A percentile compares a stretch with the other conserved stretches of the same genome.
phyloP scores from a whole-genome alignment of 2,888 invertebrate species.

The Dynastes hyllus region DNA sequence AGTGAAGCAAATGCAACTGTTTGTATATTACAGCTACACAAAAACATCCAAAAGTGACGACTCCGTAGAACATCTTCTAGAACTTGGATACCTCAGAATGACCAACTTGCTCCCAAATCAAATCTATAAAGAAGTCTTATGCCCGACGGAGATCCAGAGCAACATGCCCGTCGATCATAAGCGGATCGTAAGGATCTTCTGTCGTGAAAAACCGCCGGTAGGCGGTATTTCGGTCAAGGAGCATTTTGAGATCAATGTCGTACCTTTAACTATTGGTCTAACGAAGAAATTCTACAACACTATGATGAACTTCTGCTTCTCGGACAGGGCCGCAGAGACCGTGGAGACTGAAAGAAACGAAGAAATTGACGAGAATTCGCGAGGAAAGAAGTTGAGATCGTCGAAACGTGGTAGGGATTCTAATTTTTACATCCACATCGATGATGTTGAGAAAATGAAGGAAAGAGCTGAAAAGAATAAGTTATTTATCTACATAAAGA shows the following conservation, averaged over 20 bases:
- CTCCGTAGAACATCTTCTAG: slow-evolving; percentile 96
- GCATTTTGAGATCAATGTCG: slow-evolving; percentile 98
- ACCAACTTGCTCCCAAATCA: slow-evolving; percentile 96
- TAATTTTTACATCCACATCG: slow-evolving; percentile 92
- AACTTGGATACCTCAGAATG: slow-evolving; percentile 96
- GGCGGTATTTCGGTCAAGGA: slow-evolving; percentile 99
- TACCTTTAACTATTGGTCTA: slow-evolving; percentile 92
- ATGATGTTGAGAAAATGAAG: slow-evolving; percentile 99
- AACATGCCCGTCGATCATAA: slow-evolving; percentile 95
- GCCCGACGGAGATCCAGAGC: slow-evolving; percentile 85
- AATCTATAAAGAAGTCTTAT: slow-evolving; percentile 90
- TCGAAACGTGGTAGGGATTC: slow-evolving; percentile 82
- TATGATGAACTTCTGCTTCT: slow-evolving; percentile 98
- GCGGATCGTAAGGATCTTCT: slow-evolving; percentile 94
- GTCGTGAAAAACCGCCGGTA: slow-evolving; percentile 96
- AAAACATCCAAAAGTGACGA: slow-evolving; percentile 97
- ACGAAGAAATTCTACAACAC: slow-evolving; percentile 98
- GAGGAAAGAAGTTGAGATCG: slow-evolving; percentile 70
- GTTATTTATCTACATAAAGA: slow-evolving; percentile 98
- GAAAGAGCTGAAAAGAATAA: slow-evolving; percentile 99
- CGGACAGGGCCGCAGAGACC: slow-evolving; percentile 91
- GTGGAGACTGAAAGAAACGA: slow-evolving; percentile 78
- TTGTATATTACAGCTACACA: slow-evolving; percentile 80
- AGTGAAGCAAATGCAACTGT: no score
- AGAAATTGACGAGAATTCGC: slow-evolving; percentile 75